Evolutionary conservation across 1,140 invertebrate genomes (phyloP), one percentile per base, ranked within the genome.

Genomic region (Amyelois transitella): DNA sequence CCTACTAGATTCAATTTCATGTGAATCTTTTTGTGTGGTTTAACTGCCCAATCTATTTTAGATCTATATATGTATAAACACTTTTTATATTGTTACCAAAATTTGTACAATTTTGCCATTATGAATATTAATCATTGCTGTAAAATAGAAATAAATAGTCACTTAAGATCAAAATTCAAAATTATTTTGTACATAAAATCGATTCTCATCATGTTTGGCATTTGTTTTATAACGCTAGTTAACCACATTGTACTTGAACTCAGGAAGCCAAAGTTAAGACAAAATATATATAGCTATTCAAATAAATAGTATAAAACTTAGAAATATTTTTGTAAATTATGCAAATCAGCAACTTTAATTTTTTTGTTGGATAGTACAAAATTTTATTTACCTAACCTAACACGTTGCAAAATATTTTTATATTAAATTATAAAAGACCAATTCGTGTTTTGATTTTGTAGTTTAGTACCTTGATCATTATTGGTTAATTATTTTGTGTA

Each of bases 391-490:
- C 75, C 66, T 67, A 55, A 68, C 79, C 77, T 84, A 87, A 82
- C 81, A 72, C 59, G 67, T 61, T 69, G 72, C 72, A 75, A 74
- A 38, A 75, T 77, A 75, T 82, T 77, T 83, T 75, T 81, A 68
- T 74, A 75, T 86, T 87, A 86, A 87, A 87, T 79, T 72, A 73
- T 84, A 83, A 87, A 84, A 87, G 81, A 83, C 72, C 75, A 74
- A 84, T 68, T 54, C 73, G 81, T 85, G 77, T 86, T 87, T 86
- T 87, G 81, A 87, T 87, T 87, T 83, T 72, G 84, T 87, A 87
- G 84, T 58, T 68, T 87, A 87, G 84, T 73, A 83, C 84, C 84
- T 81, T 55, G 17, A 38, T 38, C 32, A 5, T 4, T 38, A 14
- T 38, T 38, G n/a, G 32, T 32, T 10, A 32, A n/a, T n/a, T n/a